These are phyloP conservation scores for Bradypodion ventrale DNA, from an alignment of 2,797 vertebrate genomes.

Conservation along the genomic window DNA sequence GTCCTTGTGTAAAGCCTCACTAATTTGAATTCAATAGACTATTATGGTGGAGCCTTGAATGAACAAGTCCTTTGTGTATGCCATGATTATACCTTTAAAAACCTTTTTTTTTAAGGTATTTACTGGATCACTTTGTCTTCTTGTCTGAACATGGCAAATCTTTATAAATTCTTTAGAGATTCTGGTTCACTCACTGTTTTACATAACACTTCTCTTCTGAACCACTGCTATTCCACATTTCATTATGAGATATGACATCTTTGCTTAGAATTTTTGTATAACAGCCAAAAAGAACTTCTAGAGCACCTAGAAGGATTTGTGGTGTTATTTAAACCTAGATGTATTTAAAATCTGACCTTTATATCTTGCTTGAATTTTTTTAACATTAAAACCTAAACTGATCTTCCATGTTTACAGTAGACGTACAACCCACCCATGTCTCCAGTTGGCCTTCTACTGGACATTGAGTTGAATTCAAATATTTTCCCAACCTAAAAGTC, in stretches of 20 bases:
- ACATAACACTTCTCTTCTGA: not conserved
- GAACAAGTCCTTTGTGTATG: conserved; percentile 13
- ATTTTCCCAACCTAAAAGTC: no score
- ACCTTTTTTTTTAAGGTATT: conserved; percentile 4
- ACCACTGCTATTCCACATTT: not conserved
- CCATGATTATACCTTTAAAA: conserved; percentile 22
- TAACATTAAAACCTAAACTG: not conserved
- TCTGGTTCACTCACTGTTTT: not conserved
- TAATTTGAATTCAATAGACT: conserved; percentile 41
- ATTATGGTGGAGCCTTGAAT: conserved; percentile 23
- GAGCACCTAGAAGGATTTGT: not conserved
- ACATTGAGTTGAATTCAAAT: no score
- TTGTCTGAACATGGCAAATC: not conserved
- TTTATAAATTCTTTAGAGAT: not conserved
- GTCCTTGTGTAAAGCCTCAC: conserved; percentile 24
- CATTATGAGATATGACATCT: not conserved
- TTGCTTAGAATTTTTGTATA: not conserved
- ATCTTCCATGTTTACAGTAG: no score
- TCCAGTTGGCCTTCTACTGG: no score
- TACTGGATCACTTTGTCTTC: conserved; percentile 8
- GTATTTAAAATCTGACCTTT: not conserved
- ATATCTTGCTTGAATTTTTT: not conserved
- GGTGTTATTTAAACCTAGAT: not conserved
- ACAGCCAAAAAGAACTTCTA: not conserved
- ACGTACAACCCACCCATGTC: no score